phyloP scores from a whole-genome alignment of 2,113 vertebrate species.

The Sorex fumeus region DNA sequence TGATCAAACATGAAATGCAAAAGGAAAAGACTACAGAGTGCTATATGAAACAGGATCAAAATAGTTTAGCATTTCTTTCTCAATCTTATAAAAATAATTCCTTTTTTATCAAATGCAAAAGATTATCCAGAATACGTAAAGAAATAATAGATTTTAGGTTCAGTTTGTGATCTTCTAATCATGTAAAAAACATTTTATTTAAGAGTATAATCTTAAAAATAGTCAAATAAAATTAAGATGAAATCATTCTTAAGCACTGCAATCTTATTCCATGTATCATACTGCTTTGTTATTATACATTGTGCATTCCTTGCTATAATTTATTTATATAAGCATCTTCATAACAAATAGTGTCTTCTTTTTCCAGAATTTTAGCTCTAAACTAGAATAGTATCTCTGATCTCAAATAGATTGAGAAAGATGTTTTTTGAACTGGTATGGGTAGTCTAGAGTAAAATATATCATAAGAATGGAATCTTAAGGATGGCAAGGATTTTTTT shows the following conservation, averaged over 20 bases:
- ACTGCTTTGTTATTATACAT: not conserved
- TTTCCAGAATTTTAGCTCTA: conserved; percentile 21
- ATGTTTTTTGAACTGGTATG: not conserved
- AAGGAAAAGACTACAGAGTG: not conserved
- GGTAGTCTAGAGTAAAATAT: not conserved
- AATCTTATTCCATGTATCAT: not conserved
- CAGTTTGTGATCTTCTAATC: not conserved
- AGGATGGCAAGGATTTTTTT: not conserved
- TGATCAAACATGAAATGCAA: not conserved
- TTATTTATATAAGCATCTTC: not conserved
- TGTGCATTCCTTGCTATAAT: not conserved
- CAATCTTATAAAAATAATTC: conserved; percentile 34
- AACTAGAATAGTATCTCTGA: not conserved
- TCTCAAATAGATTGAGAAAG: not conserved
- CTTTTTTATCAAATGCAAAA: conserved; percentile 34
- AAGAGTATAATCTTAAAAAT: conserved; percentile 18
- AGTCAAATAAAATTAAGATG: conserved; percentile 40
- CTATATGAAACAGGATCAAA: not conserved
- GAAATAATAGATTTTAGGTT: not conserved
- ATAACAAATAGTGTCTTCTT: not conserved
- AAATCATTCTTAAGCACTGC: not conserved
- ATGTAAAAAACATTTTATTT: not conserved
- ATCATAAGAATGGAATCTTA: not conserved
- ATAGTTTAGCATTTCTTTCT: not conserved
- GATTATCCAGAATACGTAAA: not conserved